A percentile compares a stretch with the other conserved stretches of the same genome.
Evolutionary conservation across 2,888 invertebrate species (phyloP).

Genomic region (Oasisia sp.): DNA sequence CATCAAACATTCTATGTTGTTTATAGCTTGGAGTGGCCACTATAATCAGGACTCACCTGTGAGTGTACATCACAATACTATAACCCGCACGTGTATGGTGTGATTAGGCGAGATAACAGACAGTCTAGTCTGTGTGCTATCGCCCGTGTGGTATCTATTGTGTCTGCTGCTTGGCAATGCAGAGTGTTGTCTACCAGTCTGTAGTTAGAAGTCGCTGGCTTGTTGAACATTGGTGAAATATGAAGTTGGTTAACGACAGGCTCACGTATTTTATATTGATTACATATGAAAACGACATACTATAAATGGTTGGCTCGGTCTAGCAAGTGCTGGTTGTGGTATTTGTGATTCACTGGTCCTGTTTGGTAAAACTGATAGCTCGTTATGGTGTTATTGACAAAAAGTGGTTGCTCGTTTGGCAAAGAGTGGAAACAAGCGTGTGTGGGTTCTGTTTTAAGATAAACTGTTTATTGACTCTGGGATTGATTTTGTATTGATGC

Average conservation of each 20-base stretch:
- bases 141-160: too few species aligned
- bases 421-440: not conserved
- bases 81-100: too few species aligned
- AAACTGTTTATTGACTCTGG: not conserved
- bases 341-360: not conserved
- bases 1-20: not conserved
- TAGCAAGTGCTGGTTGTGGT: not conserved
- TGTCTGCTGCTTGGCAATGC: too few species aligned
- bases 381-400: not conserved
- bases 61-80: too few species aligned
- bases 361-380: not conserved
- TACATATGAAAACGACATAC: not conserved
- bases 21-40: not conserved
- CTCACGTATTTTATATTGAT: not conserved
- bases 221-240: not conserved
- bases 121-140: too few species aligned
- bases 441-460: not conserved
- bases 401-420: not conserved
- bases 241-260: not conserved
- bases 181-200: not conserved
- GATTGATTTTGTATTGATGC: too few species aligned
- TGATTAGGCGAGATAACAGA: too few species aligned
- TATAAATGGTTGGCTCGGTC: not conserved
- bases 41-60: not conserved
- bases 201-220: not conserved